Evolutionary conservation across 2,888 invertebrate species (phyloP), one percentile per base, ranked within the genome.

Genomic region (Orthosia cruda): DNA sequence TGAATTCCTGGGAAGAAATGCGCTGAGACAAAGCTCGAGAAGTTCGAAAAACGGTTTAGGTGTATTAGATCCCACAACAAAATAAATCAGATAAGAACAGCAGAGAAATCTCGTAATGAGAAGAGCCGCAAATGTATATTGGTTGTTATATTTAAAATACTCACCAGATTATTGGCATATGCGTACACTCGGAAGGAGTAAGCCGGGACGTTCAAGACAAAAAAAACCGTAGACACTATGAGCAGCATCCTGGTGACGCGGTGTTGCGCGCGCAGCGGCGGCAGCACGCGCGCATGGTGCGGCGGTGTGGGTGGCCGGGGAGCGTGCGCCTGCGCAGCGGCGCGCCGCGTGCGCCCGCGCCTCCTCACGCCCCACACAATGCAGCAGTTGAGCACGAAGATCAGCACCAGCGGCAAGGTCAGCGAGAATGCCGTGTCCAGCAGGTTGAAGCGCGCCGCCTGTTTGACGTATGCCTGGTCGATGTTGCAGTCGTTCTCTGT

Each of bases 231-330:
- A 3, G 98, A 98, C 0, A 99, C 98, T 69, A 98, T 96, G 45
- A 99, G 97, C 73, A 99, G 95, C 98, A 98, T 98, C 90, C 98
- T 98, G 54, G 98, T 99, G 80, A 98, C 97, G 89, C 98, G 97
- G 32, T 97, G 97, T 90, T 98, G 98, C 0, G 97, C 97, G 64
- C 96, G 96, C 69, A 94, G 95, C 23, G 93, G 91, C 75, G 93
- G 90, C 11, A 80, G 87, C 0, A 26, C 7, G 3, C 77, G 64
- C 13, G 15, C 40, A 82, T 40, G 0, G 40, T 40, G 40, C 4
- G 75, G 76, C 72, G 15, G 18, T 83, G 76, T 50, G 65, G 75
- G 55, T 81, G 82, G 20, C 13, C 15, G 2, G 11, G n/a, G n/a
- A 15, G 52, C 20, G 20, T 45, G 26, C 18, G 26, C 16, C 47